These are phyloP conservation scores for Diorhabda elongata DNA, from an alignment of 1,140 invertebrate species.

Conservation along the genomic window DNA sequence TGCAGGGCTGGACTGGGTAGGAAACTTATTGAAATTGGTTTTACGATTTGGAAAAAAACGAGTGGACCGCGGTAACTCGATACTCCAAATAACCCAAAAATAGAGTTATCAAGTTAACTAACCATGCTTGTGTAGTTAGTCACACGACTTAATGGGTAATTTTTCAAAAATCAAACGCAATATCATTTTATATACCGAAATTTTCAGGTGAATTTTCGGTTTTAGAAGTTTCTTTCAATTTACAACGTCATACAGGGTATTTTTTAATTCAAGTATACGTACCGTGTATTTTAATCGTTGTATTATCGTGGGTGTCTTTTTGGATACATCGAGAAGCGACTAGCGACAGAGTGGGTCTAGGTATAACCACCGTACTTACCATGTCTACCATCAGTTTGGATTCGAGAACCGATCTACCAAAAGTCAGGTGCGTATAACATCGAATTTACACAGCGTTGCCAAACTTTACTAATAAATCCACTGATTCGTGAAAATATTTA, in stretches of 20 bases:
- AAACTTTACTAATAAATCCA: too few species aligned
- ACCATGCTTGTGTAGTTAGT: too few species aligned
- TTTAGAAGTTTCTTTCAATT: conserved; percentile 83
- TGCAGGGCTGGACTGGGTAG: too few species aligned
- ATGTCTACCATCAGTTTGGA: conserved; percentile 88
- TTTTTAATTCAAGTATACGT: conserved; percentile 93
- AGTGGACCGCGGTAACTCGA: too few species aligned
- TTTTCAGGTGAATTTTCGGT: conserved; percentile 70
- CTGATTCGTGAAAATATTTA: too few species aligned
- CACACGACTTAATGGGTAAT: too few species aligned
- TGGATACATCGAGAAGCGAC: conserved; percentile 97
- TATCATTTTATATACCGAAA: not conserved
- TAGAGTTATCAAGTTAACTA: too few species aligned
- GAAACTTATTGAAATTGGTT: too few species aligned
- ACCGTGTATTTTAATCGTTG: conserved; percentile 90
- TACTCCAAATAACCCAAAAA: too few species aligned
- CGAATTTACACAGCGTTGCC: too few species aligned
- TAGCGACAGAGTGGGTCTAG: conserved; percentile 62
- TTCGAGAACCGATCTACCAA: conserved; percentile 84
- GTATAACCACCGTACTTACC: conserved; percentile 88
- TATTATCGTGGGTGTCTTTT: conserved; percentile 94
- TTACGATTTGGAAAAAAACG: too few species aligned
- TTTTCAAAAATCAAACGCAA: not conserved
- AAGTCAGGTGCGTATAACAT: conserved; percentile 54
- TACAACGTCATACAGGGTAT: conserved; percentile 86